phyloP scores from a whole-genome alignment of 2,113 vertebrate genomes.

The Pitta sordida region DNA sequence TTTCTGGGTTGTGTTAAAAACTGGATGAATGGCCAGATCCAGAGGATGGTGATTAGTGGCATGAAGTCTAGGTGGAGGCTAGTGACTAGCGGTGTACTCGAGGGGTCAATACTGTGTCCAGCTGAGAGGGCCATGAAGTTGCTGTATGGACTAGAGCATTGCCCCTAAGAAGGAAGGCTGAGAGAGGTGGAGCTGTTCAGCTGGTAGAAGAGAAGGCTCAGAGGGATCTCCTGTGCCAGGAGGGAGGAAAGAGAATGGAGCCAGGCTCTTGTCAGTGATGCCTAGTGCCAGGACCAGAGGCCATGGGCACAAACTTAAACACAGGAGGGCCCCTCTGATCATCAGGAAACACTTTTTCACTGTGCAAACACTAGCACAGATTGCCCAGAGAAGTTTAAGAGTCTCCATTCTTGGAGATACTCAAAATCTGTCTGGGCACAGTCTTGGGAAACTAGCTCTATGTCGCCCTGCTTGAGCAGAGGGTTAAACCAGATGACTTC shows the following conservation, averaged over 20 bases:
- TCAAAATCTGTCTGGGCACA: not conserved
- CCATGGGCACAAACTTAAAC: not conserved
- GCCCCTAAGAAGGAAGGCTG: not conserved
- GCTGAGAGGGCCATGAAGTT: not conserved
- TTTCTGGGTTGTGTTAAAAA: not conserved
- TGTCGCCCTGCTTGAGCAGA: not conserved
- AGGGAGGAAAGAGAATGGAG: fast-evolving
- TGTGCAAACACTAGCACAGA: not conserved
- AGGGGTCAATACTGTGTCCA: not conserved
- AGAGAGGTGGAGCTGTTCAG: not conserved
- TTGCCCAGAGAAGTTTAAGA: not conserved
- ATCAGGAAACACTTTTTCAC: not conserved
- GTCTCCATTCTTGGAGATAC: not conserved
- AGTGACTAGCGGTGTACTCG: not conserved
- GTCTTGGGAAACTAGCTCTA: not conserved
- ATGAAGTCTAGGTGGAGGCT: not conserved
- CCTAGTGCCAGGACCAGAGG: not conserved
- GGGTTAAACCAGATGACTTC: not conserved
- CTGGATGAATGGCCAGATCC: not conserved
- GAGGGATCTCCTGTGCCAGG: not conserved
- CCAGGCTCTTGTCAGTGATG: not conserved
- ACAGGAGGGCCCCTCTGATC: not conserved
- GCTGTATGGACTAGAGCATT: not conserved
- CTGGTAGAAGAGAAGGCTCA: not conserved
- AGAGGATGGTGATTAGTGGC: not conserved